Percentiles rank a stretch among this genome's conserved stretches.
These are phyloP conservation scores for Micromys minutus DNA, from an alignment of 2,113 vertebrate genomes.

Conservation along the genomic window DNA sequence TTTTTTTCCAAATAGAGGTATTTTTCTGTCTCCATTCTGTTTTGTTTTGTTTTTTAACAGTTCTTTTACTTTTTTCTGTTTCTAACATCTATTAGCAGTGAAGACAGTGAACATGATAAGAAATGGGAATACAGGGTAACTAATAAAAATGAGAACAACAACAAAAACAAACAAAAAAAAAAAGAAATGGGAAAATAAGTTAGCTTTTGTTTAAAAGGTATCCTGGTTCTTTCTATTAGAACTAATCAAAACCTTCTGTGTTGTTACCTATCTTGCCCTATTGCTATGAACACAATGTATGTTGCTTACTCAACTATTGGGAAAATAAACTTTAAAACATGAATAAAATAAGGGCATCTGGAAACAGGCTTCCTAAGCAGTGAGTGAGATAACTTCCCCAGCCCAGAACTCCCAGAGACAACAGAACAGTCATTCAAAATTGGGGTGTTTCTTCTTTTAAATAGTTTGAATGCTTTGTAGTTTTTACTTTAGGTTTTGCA, in stretches of 20 bases:
- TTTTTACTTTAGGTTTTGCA: conserved; percentile 18
- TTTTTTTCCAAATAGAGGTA: conserved; percentile 49
- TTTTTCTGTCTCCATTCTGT: conserved; percentile 53
- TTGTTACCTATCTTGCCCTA: neutral
- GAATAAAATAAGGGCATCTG: neutral
- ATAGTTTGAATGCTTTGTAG: neutral
- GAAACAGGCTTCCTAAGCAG: neutral
- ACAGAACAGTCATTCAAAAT: neutral
- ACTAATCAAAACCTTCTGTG: conserved; percentile 1
- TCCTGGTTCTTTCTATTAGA: conserved; percentile 21
- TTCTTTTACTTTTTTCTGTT: conserved; percentile 28
- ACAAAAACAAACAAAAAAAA: too few relatives aligned
- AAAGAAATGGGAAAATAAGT: neutral
- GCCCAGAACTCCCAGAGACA: neutral
- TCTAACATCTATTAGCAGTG: conserved; percentile 48
- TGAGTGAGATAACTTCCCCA: neutral
- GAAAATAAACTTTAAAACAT: neutral
- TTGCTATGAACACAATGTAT: neutral
- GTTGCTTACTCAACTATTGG: neutral
- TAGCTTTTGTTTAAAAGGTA: conserved; percentile 45
- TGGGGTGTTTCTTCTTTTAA: conserved; percentile 6
- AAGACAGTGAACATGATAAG: conserved; percentile 35
- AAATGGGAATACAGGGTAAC: too few relatives aligned
- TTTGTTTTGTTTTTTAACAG: too few relatives aligned
- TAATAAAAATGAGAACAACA: too few relatives aligned